These are phyloP conservation scores for Aphaenogaster ashmeadi DNA, from an alignment of 1,140 invertebrate genomes.

Conservation along the genomic window DNA sequence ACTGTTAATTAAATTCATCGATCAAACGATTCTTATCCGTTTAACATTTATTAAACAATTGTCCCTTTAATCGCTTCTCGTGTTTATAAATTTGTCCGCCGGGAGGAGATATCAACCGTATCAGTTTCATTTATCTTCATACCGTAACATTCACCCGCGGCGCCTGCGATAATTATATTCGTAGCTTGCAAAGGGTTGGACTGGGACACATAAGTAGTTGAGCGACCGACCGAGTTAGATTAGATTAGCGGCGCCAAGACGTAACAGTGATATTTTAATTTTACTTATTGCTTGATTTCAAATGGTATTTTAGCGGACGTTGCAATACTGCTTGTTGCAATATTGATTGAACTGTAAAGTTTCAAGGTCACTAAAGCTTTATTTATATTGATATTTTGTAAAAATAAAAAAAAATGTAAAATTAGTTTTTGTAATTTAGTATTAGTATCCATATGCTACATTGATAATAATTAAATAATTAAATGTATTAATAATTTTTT, in stretches of 20 bases:
- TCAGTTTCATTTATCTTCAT: conserved; percentile 36
- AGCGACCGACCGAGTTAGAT: background rate
- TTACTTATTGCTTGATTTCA: background rate
- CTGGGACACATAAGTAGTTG: background rate
- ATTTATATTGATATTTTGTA: background rate
- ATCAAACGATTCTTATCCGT: background rate
- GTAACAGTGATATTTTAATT: background rate
- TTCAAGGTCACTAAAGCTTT: background rate
- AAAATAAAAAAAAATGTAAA: conserved; percentile 7
- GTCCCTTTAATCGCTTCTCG: conserved; percentile 3
- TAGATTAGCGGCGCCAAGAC: conserved; percentile 5
- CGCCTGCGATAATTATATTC: conserved; percentile 48
- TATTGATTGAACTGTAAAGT: background rate
- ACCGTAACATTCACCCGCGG: conserved; percentile 5
- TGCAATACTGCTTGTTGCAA: background rate
- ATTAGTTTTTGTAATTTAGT: background rate
- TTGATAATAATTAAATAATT: background rate
- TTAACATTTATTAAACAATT: conserved; percentile 3
- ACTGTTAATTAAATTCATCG: background rate
- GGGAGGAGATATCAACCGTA: background rate
- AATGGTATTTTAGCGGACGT: background rate
- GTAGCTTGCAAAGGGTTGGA: background rate
- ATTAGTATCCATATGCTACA: background rate
- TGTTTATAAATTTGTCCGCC: conserved; percentile 15
- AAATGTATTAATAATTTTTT: background rate